A percentile compares a stretch with the other conserved stretches of the same genome.
These are phyloP conservation scores for Oceanodroma leucorhoa DNA, from an alignment of 2,797 vertebrate genomes.

Conservation along the genomic window DNA sequence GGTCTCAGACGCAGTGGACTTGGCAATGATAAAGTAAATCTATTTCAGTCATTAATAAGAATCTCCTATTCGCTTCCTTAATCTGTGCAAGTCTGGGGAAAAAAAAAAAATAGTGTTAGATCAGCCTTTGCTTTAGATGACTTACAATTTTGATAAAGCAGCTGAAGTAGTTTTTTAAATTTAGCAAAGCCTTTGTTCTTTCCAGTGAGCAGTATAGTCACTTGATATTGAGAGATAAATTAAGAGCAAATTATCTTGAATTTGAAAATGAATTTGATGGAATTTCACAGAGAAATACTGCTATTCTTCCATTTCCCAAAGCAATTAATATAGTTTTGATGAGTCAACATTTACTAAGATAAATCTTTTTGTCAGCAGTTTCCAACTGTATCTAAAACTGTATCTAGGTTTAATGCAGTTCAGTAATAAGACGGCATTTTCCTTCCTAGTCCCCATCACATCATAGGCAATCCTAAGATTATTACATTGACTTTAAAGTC, in stretches of 20 bases:
- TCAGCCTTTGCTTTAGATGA: not conserved
- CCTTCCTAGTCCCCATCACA: not conserved
- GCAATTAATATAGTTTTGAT: constrained; percentile 24
- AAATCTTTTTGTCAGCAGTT: not conserved
- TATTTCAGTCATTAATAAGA: not conserved
- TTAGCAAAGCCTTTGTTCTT: constrained; percentile 46
- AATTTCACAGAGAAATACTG: constrained; percentile 35
- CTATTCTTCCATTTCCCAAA: constrained; percentile 3
- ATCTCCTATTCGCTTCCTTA: not conserved
- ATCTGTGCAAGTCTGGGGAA: not conserved
- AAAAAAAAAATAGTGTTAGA: not conserved
- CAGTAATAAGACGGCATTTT: not conserved
- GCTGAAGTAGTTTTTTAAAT: not conserved
- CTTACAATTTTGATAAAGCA: constrained; percentile 18
- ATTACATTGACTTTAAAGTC: not conserved
- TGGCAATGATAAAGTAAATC: not conserved
- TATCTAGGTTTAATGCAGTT: not conserved
- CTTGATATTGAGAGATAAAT: constrained; percentile 36
- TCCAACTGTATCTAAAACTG: not conserved
- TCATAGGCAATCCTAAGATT: not conserved
- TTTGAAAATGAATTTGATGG: constrained; percentile 46
- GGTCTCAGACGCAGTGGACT: not conserved
- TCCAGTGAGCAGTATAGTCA: not conserved
- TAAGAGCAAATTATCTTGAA: constrained; percentile 43
- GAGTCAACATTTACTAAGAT: not conserved